Evolutionary conservation across 2,113 vertebrate species (phyloP).

Genomic region (Cyanoderma ruficeps): DNA sequence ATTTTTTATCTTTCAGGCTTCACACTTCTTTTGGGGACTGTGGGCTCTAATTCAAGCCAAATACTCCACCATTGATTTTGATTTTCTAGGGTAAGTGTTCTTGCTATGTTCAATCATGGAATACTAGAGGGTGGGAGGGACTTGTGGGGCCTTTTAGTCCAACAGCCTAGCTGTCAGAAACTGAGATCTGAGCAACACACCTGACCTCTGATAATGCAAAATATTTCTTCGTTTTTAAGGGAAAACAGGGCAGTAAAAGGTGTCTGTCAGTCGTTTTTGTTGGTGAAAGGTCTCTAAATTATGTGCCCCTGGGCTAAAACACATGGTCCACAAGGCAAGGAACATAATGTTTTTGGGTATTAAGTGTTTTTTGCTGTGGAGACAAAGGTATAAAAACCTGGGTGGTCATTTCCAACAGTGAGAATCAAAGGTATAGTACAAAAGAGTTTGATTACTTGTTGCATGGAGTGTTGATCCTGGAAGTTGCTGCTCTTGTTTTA

Average conservation of each 20-base stretch:
- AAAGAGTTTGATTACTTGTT: background rate
- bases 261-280: background rate
- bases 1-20: conserved; percentile 80
- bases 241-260: background rate
- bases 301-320: background rate
- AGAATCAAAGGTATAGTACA: background rate
- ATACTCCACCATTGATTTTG: conserved; percentile 96
- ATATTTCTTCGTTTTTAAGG: background rate
- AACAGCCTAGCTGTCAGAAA: background rate
- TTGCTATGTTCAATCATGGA: background rate
- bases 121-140: background rate
- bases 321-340: background rate
- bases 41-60: conserved; percentile 98
- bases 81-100: conserved; percentile 90
- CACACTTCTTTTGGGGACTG: conserved; percentile 97
- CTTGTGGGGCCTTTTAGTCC: background rate
- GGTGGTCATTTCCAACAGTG: background rate
- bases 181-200: background rate
- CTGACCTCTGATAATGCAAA: background rate
- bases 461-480: background rate
- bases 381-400: background rate
- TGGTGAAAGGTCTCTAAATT: background rate
- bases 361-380: background rate
- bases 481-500: background rate
- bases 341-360: background rate